Conservation (phyloP, 1,140 invertebrate species). For the Heliconius himera region DNA sequence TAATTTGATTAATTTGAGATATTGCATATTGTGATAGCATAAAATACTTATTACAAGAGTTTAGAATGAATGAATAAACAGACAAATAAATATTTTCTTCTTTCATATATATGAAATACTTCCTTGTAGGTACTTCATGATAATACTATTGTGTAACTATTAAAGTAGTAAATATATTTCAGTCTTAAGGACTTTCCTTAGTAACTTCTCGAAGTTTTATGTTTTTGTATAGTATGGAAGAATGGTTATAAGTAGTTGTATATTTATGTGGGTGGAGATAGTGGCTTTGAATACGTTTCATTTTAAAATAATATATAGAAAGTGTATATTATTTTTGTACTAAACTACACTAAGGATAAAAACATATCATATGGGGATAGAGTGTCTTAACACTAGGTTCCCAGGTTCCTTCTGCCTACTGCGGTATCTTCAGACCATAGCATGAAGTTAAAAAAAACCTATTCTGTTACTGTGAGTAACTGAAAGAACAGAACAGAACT, state of each 20-base stretch:
- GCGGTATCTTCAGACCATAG: too few relatives aligned
- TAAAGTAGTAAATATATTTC: background rate
- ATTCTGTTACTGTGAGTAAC: too few relatives aligned
- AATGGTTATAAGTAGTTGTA: background rate
- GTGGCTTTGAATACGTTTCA: background rate
- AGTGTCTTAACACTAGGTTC: too few relatives aligned
- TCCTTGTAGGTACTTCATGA: background rate
- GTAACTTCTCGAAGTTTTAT: background rate
- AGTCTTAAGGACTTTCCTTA: background rate
- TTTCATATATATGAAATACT: background rate
- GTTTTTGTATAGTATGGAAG: background rate
- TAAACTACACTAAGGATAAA: too few relatives aligned
- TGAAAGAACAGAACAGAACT: too few relatives aligned
- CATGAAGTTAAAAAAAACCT: too few relatives aligned
- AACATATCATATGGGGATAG: too few relatives aligned
- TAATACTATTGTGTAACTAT: background rate
- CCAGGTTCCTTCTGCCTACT: too few relatives aligned
- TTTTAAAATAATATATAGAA: background rate
- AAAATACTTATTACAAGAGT: background rate
- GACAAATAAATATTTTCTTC: background rate
- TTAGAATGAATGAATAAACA: background rate
- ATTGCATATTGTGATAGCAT: too few relatives aligned
- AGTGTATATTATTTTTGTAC: too few relatives aligned
- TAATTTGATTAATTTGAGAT: too few relatives aligned
- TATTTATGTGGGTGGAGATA: background rate